These are phyloP conservation scores for Todiramphus saurophagus DNA, from an alignment of 2,113 vertebrate genomes.

Conservation along the genomic window DNA sequence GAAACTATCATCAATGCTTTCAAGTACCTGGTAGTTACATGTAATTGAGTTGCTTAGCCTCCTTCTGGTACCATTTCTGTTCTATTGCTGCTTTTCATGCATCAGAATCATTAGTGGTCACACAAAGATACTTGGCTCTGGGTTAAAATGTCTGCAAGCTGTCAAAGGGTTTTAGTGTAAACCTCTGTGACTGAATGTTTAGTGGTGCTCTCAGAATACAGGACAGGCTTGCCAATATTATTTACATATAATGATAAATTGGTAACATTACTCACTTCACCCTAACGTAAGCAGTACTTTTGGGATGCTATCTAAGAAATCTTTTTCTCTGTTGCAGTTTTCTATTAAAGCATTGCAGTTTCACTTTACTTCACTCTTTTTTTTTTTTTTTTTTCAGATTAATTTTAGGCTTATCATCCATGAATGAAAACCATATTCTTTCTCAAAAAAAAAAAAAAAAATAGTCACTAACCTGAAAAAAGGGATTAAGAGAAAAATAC, in stretches of 20 bases:
- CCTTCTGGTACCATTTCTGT: not conserved
- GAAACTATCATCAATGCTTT: not conserved
- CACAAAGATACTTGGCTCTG: not conserved
- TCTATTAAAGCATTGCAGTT: not conserved
- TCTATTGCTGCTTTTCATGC: not conserved
- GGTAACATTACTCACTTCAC: not conserved
- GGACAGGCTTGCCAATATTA: not conserved
- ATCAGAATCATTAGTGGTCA: slow-evolving; percentile 42
- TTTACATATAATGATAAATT: slow-evolving; percentile 5
- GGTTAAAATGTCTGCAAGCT: slow-evolving; percentile 47
- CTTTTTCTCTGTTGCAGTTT: not conserved
- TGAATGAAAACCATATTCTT: not conserved
- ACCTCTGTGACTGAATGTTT: not conserved
- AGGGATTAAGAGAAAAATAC: not conserved
- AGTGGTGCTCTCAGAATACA: not conserved
- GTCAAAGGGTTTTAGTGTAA: slow-evolving; percentile 41
- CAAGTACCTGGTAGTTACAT: not conserved
- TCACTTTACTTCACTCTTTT: not conserved
- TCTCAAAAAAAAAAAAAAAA: not conserved
- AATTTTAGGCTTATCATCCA: not conserved
- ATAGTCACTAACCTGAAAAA: not conserved
- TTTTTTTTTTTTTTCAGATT: not conserved
- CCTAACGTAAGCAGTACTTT: not conserved
- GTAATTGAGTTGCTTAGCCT: slow-evolving; percentile 23
- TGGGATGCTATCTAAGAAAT: not conserved